Evolutionary conservation across 2,113 vertebrate genomes (phyloP), one percentile per base, ranked within the genome.

Genomic region (Canis aureus): DNA sequence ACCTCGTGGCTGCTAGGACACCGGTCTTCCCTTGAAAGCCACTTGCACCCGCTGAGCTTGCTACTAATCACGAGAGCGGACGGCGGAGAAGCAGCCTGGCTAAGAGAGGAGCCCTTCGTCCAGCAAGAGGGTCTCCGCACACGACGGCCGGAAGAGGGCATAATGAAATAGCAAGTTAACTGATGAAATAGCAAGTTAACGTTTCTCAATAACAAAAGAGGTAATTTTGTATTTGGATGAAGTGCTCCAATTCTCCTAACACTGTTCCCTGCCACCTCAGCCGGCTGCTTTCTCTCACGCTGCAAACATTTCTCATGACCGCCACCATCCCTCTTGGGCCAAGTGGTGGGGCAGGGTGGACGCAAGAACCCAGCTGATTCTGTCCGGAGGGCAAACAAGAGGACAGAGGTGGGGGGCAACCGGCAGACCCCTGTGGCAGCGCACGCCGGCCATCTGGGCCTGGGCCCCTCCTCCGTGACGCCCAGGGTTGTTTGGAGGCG

Each of bases 401-500:
- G 23, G 8, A 3, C 5, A 11, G 53, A 89, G 1, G 35, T 2
- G 59, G 19, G 32, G 15, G 38, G 64, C 13, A 35, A 8, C 4
- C 7, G 1, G 1, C 22, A 4, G 3, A 60, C n/a, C 64, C 20
- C 13, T 35, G 22, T 7, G 32, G 11, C 8, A 35, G 38, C 4
- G 7, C 27, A 1, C 17, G 8, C 32, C 2, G 12, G n/a, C 66
- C 25, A 3, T 55, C 67, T 22, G 80, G 87, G 60, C 27, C 62
- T 49, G 11, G 20, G 27, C 43, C 32, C 32, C n/a, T 71, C 22
- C 59, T n/a, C 76, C 55, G 29, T 27, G 8, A 53, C 22, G 59
- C 10, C 23, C 9, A 20, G 55, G 29, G 66, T 51, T 76, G 17
- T 25, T 69, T 53, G 35, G 69, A 71, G 81, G 53, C 2, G 10